Evolutionary conservation across 2,797 vertebrate genomes (phyloP).

Genomic region (Halcyon badia): DNA sequence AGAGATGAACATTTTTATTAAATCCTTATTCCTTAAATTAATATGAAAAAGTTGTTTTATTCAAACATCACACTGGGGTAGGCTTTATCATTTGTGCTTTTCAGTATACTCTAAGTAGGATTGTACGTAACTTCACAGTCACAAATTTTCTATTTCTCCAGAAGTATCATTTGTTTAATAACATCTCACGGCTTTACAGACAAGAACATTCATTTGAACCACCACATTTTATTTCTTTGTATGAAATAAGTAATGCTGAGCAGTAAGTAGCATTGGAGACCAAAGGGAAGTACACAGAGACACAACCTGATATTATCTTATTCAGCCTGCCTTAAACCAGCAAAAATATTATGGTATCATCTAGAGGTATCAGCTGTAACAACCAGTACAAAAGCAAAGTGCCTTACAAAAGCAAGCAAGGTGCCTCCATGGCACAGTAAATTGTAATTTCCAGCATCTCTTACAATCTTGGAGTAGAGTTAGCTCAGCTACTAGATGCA

Average conservation of each 20-base stretch:
- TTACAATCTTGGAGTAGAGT: neutral
- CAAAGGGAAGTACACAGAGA: neutral
- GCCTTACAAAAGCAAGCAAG: neutral
- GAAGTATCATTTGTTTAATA: conserved; percentile 12
- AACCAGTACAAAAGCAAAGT: neutral
- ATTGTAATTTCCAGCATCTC: neutral
- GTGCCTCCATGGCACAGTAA: neutral
- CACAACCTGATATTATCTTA: neutral
- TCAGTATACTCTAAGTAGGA: neutral
- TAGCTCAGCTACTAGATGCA: neutral
- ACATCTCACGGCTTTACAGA: neutral
- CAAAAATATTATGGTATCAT: neutral
- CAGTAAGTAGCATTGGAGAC: neutral
- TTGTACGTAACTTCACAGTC: neutral
- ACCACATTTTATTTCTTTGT: neutral
- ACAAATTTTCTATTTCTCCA: neutral
- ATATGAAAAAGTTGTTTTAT: neutral
- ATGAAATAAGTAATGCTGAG: neutral
- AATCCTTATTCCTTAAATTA: neutral
- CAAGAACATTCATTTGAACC: conserved; percentile 47
- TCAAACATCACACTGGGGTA: neutral
- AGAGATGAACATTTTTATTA: neutral
- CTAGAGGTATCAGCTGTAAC: neutral
- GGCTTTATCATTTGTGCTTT: neutral
- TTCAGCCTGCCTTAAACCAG: neutral